Evolutionary conservation across 1,140 invertebrate species (phyloP), one percentile per base, ranked within the genome.

Genomic region (Drosophila auraria): DNA sequence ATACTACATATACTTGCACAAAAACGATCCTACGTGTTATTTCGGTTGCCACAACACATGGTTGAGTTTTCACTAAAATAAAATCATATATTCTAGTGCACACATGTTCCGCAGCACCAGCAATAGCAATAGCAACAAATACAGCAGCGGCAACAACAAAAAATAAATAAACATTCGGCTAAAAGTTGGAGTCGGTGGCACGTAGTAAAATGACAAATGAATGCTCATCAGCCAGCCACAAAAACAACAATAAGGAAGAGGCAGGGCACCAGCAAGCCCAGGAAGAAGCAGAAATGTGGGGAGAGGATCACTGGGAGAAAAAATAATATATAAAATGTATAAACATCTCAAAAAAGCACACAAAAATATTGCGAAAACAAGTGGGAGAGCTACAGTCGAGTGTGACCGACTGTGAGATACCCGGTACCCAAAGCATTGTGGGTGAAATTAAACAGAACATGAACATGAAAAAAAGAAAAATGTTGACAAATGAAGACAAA

Each of bases 131-230:
- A 58, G 30, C 30, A 75, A 38, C 42, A 53, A 47, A 47, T 44
- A 42, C 51, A 72, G 42, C 40, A 77, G 45, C 30, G 30, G 33
- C 60, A 68, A 49, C 66, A 81, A 82, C 57, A 82, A 57, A 64
- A 71, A 79, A 87, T 79, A 89, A 89, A 89, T 90, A 89, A 89
- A 89, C 84, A 89, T 90, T 79, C 74, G 83, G 83, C 60, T 66
- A 73, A 74, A 73, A 74, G 69, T 74, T 74, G 68, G 75, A 84
- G 84, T 90, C 86, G 84, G 84, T 90, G 84, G 84, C 86, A 89
- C 84, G 84, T 89, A 89, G 84, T 89, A 90, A 89, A 90, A 89
- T 89, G 84, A 89, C 84, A 89, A 89, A 89, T 89, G 84, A 90
- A 89, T 90, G 84, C 83, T 84, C 84, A 89, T 90, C 86, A 80